Conservation (phyloP, 2,888 invertebrate genomes). For the Luperina testacea region DNA sequence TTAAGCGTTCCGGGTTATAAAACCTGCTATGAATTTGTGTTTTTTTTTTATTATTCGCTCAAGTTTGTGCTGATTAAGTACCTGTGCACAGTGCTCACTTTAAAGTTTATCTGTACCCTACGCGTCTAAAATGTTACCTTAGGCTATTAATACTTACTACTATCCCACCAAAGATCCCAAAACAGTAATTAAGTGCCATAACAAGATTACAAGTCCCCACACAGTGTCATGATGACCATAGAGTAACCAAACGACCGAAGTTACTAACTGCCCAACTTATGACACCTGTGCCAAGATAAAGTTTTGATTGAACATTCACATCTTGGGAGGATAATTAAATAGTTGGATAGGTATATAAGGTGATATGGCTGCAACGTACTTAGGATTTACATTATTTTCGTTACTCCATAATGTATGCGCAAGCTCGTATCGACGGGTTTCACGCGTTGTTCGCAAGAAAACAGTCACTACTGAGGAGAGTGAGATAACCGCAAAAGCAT, state of each 20-base stretch:
- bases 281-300: conserved; percentile 72
- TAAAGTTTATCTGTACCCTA: conserved; percentile 30
- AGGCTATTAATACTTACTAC: conserved; percentile 32
- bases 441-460: neutral
- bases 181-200: conserved; percentile 65
- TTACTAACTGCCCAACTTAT: conserved; percentile 74
- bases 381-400: neutral
- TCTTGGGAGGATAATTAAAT: conserved; percentile 62
- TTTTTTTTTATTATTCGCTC: conserved; percentile 24
- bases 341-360: conserved; percentile 27
- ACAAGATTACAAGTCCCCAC: conserved; percentile 66
- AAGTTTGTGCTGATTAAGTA: conserved; percentile 9
- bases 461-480: neutral
- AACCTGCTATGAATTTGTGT: conserved; percentile 20
- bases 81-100: neutral
- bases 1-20: conserved; percentile 47
- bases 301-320: conserved; percentile 71
- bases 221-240: conserved; percentile 69
- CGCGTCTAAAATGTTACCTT: conserved; percentile 20
- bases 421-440: neutral
- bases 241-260: conserved; percentile 73
- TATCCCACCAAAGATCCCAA: conserved; percentile 57
- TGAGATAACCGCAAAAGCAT: neutral
- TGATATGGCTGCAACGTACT: neutral
- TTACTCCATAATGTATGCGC: neutral